These are phyloP conservation scores for Girardinus metallicus DNA, from an alignment of 2,797 vertebrate genomes.

Conservation along the genomic window DNA sequence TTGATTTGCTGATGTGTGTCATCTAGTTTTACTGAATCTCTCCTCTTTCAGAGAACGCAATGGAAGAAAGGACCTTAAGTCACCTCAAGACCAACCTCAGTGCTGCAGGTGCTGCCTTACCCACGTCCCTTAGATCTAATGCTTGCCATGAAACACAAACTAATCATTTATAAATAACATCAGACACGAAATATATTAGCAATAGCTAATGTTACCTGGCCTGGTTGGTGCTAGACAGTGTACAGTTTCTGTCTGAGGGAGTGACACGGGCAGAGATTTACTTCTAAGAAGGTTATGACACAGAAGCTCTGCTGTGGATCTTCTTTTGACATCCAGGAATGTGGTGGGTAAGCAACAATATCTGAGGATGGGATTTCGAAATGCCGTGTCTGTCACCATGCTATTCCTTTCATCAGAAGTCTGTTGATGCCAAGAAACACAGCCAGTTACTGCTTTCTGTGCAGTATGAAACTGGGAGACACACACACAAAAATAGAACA, in stretches of 20 bases:
- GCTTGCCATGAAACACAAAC: slow-evolving; percentile 28
- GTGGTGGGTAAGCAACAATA: slow-evolving; percentile 33
- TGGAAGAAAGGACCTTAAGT: not conserved
- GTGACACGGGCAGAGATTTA: slow-evolving; percentile 47
- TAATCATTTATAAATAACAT: slow-evolving; percentile 46
- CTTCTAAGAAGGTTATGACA: slow-evolving; percentile 42
- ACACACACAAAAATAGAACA: not conserved
- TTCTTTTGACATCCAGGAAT: slow-evolving; percentile 41
- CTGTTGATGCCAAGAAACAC: slow-evolving; percentile 19
- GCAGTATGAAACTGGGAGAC: not conserved
- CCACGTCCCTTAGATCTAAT: slow-evolving; percentile 4
- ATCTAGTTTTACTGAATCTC: not conserved
- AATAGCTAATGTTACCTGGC: slow-evolving; percentile 39
- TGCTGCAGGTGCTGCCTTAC: not conserved
- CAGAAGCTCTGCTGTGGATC: slow-evolving; percentile 33
- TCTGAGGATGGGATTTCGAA: slow-evolving; percentile 38
- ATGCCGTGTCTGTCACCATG: slow-evolving; percentile 30
- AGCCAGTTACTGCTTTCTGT: not conserved
- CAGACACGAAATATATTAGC: slow-evolving; percentile 44
- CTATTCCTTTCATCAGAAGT: slow-evolving; percentile 27
- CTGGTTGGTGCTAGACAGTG: slow-evolving; percentile 52
- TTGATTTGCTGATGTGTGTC: not conserved
- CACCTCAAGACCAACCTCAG: not conserved
- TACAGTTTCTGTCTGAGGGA: slow-evolving; percentile 61
- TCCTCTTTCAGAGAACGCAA: not conserved